Conservation (phyloP, 2,797 vertebrate species). For the Otus scops region DNA sequence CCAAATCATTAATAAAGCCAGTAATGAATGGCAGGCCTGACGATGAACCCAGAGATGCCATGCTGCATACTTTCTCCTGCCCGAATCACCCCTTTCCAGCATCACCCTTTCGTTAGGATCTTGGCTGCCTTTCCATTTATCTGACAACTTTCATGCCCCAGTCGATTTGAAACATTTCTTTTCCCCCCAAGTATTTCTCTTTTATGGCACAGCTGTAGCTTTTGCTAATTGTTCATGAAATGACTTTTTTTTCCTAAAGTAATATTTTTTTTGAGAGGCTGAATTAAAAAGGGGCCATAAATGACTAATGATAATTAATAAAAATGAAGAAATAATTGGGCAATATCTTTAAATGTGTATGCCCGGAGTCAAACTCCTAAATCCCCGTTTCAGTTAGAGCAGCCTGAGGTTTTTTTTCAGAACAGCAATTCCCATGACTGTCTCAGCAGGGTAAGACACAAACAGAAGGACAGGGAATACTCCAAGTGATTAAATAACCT, state of each 20-base stretch:
- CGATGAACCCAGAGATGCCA: neutral
- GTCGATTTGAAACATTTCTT: neutral
- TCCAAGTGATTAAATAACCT: neutral
- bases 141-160: rapidly evolving
- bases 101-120: neutral
- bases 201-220: neutral
- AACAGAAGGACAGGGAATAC: neutral
- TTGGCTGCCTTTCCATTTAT: neutral
- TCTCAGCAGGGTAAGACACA: neutral
- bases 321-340: slow-evolving; percentile 36
- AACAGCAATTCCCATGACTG: neutral
- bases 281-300: slow-evolving; percentile 5
- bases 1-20: neutral
- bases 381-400: neutral
- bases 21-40: neutral
- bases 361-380: neutral
- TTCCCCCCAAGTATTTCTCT: neutral
- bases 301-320: slow-evolving; percentile 34
- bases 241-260: neutral
- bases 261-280: slow-evolving; percentile 20
- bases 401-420: neutral
- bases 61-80: neutral
- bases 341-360: neutral
- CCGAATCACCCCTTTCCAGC: neutral
- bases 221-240: slow-evolving; percentile 44